Evolutionary conservation across 2,797 vertebrate species (phyloP).

Genomic region (Choloepus didactylus): DNA sequence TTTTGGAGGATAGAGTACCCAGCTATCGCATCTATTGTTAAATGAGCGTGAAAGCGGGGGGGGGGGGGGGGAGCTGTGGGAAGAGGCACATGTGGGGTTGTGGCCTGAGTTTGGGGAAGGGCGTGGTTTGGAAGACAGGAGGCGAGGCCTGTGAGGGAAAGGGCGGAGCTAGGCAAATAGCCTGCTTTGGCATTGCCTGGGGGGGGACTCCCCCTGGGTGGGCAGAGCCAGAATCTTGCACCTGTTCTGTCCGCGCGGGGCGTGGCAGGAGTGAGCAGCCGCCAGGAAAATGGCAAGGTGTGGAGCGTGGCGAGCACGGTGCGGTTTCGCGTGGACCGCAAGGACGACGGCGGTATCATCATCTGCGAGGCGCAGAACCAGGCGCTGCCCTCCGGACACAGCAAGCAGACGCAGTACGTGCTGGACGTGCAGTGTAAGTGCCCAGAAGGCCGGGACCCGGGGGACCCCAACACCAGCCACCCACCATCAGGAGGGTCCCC

Average conservation of each 20-base stretch:
- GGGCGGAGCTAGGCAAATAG: background rate
- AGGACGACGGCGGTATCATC: conserved; percentile 93
- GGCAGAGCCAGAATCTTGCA: fast-evolving
- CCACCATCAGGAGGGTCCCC: background rate
- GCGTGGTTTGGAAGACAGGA: background rate
- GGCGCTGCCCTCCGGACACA: conserved; percentile 89
- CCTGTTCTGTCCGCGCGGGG: fast-evolving
- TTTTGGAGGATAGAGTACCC: background rate
- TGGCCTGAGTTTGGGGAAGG: background rate
- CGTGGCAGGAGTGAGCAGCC: conserved; percentile 91
- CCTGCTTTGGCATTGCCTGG: background rate
- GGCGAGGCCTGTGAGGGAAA: fast-evolving
- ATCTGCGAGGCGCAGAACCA: conserved; percentile 93
- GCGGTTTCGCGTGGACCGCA: conserved; percentile 92
- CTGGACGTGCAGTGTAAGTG: conserved; percentile 95
- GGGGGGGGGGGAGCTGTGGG: background rate
- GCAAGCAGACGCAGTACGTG: conserved; percentile 93
- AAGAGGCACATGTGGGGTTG: background rate
- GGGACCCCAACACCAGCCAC: background rate
- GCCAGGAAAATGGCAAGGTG: conserved; percentile 93
- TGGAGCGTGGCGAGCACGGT: conserved; percentile 93
- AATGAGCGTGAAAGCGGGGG: background rate
- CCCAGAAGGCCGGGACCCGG: fast-evolving
- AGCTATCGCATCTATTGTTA: background rate
- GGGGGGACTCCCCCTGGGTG: fast-evolving